Base-by-base conservation (phyloP, 2,797 vertebrate species). In the Borostomias antarcticus region DNA sequence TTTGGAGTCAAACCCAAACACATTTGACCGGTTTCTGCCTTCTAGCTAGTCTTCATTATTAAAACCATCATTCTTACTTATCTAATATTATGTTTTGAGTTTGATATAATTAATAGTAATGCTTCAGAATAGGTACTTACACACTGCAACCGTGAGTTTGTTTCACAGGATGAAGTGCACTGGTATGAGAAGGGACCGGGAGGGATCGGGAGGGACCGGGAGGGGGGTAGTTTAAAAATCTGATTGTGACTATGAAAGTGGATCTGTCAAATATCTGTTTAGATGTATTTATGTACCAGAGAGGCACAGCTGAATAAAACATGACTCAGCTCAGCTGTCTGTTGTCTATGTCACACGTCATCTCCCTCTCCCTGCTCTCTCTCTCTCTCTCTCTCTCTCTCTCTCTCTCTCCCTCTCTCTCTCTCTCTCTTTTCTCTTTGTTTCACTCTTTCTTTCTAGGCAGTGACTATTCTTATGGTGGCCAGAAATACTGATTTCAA, bases 241-340 rank as follows among this genome's bases (percentile, higher is more conserved):
- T 75, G 58, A 71, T 74, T 79, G 62, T 76, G 53, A 33, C 26
- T 61, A 74, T 70, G 70, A 73, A 78, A 86, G 66, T 62, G 59
- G 68, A 76, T 66, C 67, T 60, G 52, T 68, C 71, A 76, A 68
- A 56, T 68, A 77, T 82, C 67, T 76, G 72, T 84, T 83, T 81
- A 73, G 69, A 74, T 76, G 73, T 79, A 75, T 70, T 72, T 80
- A 66, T 76, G 76, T 67, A 64, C 73, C 77, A 64, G 79, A 74
- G 70, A 75, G 63, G 74, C 72, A 61, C 62, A 52, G 69, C 71
- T 62, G 77, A 91, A 90, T 90, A 91, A 91, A 91, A 90, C 67
- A 64, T 85, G 83, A 87, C 79, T 89, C 83, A 85, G 82, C 65
- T 87, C 85, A 82, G 86, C 86, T 88, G 86, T 88, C 86, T 82